phyloP scores from a whole-genome alignment of 2,888 invertebrate genomes.

The Acleris cristana region DNA sequence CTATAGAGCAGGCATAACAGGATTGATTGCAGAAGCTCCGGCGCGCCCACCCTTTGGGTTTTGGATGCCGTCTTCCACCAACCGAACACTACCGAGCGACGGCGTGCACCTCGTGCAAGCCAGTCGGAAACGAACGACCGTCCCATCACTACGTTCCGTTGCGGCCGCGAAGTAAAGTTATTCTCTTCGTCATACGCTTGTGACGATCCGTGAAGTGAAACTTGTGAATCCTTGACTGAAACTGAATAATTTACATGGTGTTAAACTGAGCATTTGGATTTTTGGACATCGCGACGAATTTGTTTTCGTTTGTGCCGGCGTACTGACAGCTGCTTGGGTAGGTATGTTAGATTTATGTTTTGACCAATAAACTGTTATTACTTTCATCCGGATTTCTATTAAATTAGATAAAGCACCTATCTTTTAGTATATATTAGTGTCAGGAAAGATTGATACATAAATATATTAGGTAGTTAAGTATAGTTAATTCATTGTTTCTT shows the following conservation, averaged over 20 bases:
- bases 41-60: slow-evolving; percentile 43
- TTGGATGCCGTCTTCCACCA: slow-evolving; percentile 33
- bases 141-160: slow-evolving; percentile 57
- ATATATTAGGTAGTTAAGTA: no score
- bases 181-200: slow-evolving; percentile 71
- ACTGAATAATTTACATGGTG: slow-evolving; percentile 43
- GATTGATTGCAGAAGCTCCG: slow-evolving; percentile 49
- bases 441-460: no score
- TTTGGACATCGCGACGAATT: slow-evolving; percentile 53
- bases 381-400: no score
- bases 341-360: slow-evolving; percentile 68
- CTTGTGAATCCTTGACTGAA: slow-evolving; percentile 50
- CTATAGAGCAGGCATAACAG: slow-evolving; percentile 10
- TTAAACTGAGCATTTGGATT: slow-evolving; percentile 47
- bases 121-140: slow-evolving; percentile 61
- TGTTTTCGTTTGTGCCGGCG: slow-evolving; percentile 68
- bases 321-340: slow-evolving; percentile 76
- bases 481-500: no score
- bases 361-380: neutral
- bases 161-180: slow-evolving; percentile 57
- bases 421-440: no score
- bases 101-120: slow-evolving; percentile 1
- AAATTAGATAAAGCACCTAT: no score
- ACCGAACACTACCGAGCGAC: slow-evolving; percentile 38
- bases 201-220: slow-evolving; percentile 76